A percentile compares a stretch with the other conserved stretches of the same genome.
phyloP scores from a whole-genome alignment of 1,140 invertebrate species.

The Pararge aegeria region DNA sequence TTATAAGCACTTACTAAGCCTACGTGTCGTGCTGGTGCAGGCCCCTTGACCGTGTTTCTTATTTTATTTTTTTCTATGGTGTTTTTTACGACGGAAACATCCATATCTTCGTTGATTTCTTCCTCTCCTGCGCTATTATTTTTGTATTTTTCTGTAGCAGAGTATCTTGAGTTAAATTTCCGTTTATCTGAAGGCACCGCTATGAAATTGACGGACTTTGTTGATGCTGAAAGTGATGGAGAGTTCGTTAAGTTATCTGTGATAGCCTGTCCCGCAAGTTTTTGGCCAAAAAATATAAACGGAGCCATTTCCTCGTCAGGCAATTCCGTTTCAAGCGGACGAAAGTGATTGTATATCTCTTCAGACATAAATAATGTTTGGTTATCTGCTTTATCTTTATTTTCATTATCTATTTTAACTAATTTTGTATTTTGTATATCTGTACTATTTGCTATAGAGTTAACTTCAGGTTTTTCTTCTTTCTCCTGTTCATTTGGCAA shows the following conservation, averaged over 20 bases:
- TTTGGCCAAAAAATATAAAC: conserved; percentile 86
- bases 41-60: conserved; percentile 72
- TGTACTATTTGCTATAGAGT: conserved; percentile 58
- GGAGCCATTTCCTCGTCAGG: conserved; percentile 84
- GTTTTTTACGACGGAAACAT: conserved; percentile 78
- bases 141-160: conserved; percentile 73
- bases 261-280: conserved; percentile 74
- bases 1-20: conserved; percentile 74
- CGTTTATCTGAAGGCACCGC: conserved; percentile 76
- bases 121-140: conserved; percentile 71
- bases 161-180: conserved; percentile 76
- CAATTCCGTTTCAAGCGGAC: conserved; percentile 82
- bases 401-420: conserved; percentile 57
- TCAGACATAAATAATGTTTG: conserved; percentile 80
- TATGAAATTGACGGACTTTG: conserved; percentile 77
- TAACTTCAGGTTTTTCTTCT: conserved; percentile 55
- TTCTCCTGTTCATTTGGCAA: conserved; percentile 31
- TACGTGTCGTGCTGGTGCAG: conserved; percentile 65
- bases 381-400: conserved; percentile 56
- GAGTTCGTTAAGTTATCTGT: conserved; percentile 71
- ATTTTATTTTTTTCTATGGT: conserved; percentile 79
- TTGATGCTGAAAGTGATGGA: conserved; percentile 72
- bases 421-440: conserved; percentile 53
- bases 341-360: conserved; percentile 82
- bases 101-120: conserved; percentile 79